Conservation (phyloP, 2,888 invertebrate genomes). For the Lasioglossum calceatum region DNA sequence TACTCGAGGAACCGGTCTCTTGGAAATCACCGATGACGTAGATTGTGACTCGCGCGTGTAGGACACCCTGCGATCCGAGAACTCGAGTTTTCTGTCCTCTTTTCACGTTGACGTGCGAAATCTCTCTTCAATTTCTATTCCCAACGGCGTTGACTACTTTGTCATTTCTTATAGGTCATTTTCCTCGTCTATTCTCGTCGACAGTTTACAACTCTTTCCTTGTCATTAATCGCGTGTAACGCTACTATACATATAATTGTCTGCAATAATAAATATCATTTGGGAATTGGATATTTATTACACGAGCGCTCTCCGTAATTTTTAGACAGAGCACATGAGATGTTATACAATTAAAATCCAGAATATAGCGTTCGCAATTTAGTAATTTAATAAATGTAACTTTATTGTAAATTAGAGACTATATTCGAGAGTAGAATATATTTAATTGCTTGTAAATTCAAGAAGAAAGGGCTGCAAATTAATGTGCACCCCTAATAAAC, state of each 20-base stretch:
- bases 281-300: not conserved
- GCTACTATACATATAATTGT: not conserved
- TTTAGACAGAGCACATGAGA: not conserved
- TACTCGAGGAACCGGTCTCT: conserved; percentile 55
- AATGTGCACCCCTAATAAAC: not conserved
- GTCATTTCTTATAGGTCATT: not conserved
- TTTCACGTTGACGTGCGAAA: not conserved
- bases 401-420: not conserved
- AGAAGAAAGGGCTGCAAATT: not conserved
- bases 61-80: conserved; percentile 27
- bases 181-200: not conserved
- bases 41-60: conserved; percentile 30
- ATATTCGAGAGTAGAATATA: too few relatives aligned
- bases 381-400: not conserved
- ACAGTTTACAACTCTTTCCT: not conserved
- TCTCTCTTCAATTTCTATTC: not conserved
- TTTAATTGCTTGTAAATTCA: not conserved
- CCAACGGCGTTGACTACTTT: not conserved
- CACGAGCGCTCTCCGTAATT: not conserved
- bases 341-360: too few relatives aligned
- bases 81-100: conserved; percentile 22
- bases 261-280: not conserved
- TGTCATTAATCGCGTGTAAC: not conserved
- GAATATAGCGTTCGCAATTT: not conserved
- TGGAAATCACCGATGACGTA: conserved; percentile 64